Base-by-base conservation (phyloP, 2,888 invertebrate species). In the Bedellia somnulentella region DNA sequence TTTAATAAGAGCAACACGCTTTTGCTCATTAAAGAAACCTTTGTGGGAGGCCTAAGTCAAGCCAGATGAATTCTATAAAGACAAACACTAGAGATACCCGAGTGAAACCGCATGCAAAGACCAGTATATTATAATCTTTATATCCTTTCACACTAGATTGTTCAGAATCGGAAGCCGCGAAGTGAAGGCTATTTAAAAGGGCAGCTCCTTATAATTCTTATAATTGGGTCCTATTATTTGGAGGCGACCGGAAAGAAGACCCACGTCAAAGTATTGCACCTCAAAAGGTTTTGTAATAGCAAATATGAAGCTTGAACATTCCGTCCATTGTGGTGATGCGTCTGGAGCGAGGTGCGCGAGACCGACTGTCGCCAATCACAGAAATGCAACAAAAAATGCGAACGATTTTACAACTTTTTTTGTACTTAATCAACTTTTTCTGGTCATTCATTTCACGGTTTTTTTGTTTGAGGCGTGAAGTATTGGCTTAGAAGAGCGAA, bases 81-180 rank as follows among this genome's bases (percentile, higher is more conserved):
- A n/a, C n/a, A n/a, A n/a, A n/a, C n/a, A n/a, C n/a, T n/a, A n/a
- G n/a, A n/a, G n/a, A n/a, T n/a, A n/a, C n/a, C n/a, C n/a, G n/a
- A n/a, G n/a, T n/a, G n/a, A n/a, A n/a, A n/a, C n/a, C n/a, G n/a
- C n/a, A n/a, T n/a, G n/a, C n/a, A n/a, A n/a, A n/a, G n/a, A n/a
- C n/a, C n/a, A n/a, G n/a, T n/a, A n/a, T n/a, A n/a, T n/a, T n/a
- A n/a, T n/a, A n/a, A n/a, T n/a, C n/a, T n/a, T n/a, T n/a, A n/a
- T n/a, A n/a, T n/a, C n/a, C n/a, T n/a, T n/a, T n/a, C n/a, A n/a
- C n/a, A n/a, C n/a, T n/a, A n/a, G n/a, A n/a, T n/a, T n/a, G 61
- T 67, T 64, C 59, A 62, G 66, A 61, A 57, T 64, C 66, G 68
- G 71, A 68, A 73, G 73, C 61, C 46, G 27, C 34, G 49, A 44